Evolutionary conservation across 2,888 invertebrate species (phyloP), one percentile per base, ranked within the genome.

Genomic region (Saturnia japonica): DNA sequence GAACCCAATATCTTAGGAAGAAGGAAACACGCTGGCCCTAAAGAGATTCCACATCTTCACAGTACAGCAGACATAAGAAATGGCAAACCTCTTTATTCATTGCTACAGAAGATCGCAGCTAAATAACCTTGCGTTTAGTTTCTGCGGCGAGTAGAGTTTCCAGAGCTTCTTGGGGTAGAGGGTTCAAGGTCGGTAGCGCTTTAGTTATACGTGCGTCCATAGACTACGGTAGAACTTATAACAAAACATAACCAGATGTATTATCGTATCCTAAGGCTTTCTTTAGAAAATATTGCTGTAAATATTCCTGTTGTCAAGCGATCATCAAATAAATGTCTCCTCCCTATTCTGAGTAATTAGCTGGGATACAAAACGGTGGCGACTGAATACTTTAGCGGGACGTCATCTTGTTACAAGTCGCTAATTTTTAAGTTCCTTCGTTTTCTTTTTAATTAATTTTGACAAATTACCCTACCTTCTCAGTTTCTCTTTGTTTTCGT

Each of bases 401-500:
- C 84, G 82, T 87, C 86, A 84, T 87, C 87, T 89, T 86, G 87
- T 89, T 87, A 86, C 54, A 83, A 88, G 83, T 87, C 83, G 83
- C 82, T 80, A 88, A 87, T 89, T 90, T 87, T 85, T 87, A 82
- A 86, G 85, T 85, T 54, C 54, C 54, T 54, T 83, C 87, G 88
- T 89, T 90, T 91, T 91, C 89, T 91, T 93, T 93, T 93, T 93
- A 93, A 94, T 94, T 94, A 93, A 93, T 91, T 93, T 94, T 93
- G 93, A 93, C 93, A 93, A 93, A 94, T 93, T 91, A 91, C 91
- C 91, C 87, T 85, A 88, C 88, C 89, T 88, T 87, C 91, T 91
- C 90, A 88, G 89, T 90, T 91, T 88, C 88, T 86, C 88, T 89
- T 89, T 89, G 86, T 85, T 88, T 88, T 85, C 86, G 81, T 91